These are phyloP conservation scores for Osmoderma eremita DNA, from an alignment of 2,888 invertebrate species.

Conservation along the genomic window DNA sequence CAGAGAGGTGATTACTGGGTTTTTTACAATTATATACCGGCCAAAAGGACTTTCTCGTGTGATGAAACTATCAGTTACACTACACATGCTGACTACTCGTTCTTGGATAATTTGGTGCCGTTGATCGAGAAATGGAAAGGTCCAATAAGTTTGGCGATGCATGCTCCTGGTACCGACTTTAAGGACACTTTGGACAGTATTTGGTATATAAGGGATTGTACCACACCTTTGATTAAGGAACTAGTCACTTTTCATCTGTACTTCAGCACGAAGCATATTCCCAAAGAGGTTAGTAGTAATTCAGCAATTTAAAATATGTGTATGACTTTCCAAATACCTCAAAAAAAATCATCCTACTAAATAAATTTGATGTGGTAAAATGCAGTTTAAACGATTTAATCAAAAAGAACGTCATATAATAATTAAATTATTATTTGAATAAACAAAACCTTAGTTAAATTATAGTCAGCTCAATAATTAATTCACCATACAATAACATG, in stretches of 20 bases:
- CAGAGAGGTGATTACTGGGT: constrained; percentile 78
- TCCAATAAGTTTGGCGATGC: constrained; percentile 86
- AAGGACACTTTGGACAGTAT: constrained; percentile 81
- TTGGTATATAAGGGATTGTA: constrained; percentile 82
- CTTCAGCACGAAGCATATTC: constrained; percentile 88
- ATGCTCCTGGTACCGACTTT: constrained; percentile 88
- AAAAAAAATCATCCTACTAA: too few relatives aligned
- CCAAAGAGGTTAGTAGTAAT: constrained; percentile 68
- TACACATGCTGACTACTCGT: constrained; percentile 91
- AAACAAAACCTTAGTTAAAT: too few relatives aligned
- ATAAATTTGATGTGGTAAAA: too few relatives aligned
- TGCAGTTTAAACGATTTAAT: too few relatives aligned
- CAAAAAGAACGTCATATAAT: too few relatives aligned
- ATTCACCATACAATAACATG: too few relatives aligned
- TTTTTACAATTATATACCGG: constrained; percentile 84
- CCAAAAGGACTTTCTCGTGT: constrained; percentile 74
- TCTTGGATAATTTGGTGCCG: constrained; percentile 88
- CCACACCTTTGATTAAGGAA: constrained; percentile 76
- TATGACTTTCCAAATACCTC: too few relatives aligned
- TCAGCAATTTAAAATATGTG: too few relatives aligned
- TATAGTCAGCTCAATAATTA: too few relatives aligned
- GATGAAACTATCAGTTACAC: constrained; percentile 91
- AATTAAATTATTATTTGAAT: too few relatives aligned
- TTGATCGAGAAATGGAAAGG: constrained; percentile 88
- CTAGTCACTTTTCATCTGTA: constrained; percentile 90